phyloP scores from a whole-genome alignment of 2,888 invertebrate genomes.

The Lysandra bellargus region DNA sequence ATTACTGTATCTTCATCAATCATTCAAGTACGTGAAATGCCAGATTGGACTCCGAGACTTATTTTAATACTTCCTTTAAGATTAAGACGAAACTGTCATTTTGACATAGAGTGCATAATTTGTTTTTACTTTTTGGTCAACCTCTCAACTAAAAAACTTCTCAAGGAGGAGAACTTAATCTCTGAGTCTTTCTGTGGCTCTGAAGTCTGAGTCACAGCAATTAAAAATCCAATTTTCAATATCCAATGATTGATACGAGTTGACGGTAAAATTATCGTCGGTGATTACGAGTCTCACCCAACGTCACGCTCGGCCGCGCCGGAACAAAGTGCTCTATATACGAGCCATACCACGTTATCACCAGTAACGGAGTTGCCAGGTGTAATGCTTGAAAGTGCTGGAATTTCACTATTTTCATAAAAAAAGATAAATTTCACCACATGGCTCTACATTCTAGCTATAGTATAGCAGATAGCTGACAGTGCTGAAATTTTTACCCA shows the following conservation, averaged over 20 bases:
- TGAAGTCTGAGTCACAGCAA: not conserved
- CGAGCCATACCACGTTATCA: constrained; percentile 35
- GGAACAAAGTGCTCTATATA: constrained; percentile 43
- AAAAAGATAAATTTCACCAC: not conserved
- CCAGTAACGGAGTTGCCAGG: not conserved
- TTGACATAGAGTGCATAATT: too few species aligned
- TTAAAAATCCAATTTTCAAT: not conserved
- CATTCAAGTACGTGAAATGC: too few species aligned
- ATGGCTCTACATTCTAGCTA: too few species aligned
- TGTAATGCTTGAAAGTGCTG: not conserved
- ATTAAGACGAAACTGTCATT: too few species aligned
- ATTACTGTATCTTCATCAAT: too few species aligned
- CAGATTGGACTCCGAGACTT: too few species aligned
- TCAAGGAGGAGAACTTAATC: too few species aligned
- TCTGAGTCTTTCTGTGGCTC: not conserved
- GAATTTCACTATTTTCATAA: not conserved
- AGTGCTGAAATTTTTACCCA: too few species aligned
- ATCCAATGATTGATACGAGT: constrained; percentile 26
- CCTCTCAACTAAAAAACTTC: too few species aligned
- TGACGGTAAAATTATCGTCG: constrained; percentile 36
- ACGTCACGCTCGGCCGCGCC: constrained; percentile 43
- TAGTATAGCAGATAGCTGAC: too few species aligned
- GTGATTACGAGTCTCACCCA: constrained; percentile 39
- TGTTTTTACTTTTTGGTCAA: too few species aligned
- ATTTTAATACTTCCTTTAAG: too few species aligned